These are phyloP conservation scores for Cosmia pyralina DNA, from an alignment of 2,888 invertebrate species.

Conservation along the genomic window DNA sequence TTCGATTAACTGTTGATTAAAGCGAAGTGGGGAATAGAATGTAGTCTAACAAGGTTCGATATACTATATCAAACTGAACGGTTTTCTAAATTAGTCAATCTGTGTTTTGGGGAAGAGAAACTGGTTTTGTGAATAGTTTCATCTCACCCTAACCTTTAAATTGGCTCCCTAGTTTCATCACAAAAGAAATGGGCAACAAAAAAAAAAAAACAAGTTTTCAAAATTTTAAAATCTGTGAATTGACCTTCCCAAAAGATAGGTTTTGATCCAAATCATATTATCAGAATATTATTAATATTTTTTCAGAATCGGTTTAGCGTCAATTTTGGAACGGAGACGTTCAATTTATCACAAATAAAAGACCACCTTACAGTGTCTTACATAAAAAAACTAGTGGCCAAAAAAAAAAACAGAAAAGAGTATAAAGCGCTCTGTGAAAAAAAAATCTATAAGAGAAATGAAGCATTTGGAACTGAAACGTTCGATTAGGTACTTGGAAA, in stretches of 20 bases:
- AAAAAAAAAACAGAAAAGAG: background rate
- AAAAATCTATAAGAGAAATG: background rate
- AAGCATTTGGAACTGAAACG: background rate
- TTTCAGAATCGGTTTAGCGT: background rate
- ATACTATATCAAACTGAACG: background rate
- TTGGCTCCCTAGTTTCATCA: background rate
- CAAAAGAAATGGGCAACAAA: background rate
- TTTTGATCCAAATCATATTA: background rate
- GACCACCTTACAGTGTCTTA: too few relatives aligned
- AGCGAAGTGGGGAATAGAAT: slow-evolving; percentile 3
- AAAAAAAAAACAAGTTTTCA: background rate
- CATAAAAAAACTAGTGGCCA: background rate
- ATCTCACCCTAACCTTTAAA: slow-evolving; percentile 1
- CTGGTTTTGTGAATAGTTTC: slow-evolving; percentile 2
- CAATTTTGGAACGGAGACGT: background rate
- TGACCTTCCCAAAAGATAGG: background rate
- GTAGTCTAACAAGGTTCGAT: background rate
- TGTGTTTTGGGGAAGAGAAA: background rate
- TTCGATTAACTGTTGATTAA: slow-evolving; percentile 39
- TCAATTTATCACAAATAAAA: background rate
- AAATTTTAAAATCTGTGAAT: background rate
- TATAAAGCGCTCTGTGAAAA: background rate
- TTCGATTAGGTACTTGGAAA: background rate
- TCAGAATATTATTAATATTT: too few relatives aligned
- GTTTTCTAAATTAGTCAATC: background rate